A percentile compares a stretch with the other conserved stretches of the same genome.
Conservation (phyloP, 2,113 vertebrate genomes). For the Hypanus sabinus region DNA sequence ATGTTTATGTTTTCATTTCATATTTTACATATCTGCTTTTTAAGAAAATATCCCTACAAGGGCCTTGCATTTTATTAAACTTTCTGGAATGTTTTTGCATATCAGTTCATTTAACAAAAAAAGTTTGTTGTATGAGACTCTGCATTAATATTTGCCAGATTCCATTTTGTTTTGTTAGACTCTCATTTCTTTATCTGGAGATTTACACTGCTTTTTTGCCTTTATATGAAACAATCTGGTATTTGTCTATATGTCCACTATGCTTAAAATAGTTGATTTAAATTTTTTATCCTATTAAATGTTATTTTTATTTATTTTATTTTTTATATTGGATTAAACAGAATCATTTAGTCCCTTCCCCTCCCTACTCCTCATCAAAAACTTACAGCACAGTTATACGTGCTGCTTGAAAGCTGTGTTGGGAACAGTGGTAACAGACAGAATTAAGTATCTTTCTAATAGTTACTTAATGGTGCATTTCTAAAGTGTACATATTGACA, state of each 20-base stretch:
- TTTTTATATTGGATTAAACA: background rate
- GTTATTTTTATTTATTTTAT: background rate
- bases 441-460: background rate
- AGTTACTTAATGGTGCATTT: background rate
- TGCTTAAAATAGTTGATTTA: background rate
- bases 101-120: background rate
- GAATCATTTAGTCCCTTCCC: background rate
- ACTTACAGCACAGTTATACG: no score
- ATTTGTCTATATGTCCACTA: background rate
- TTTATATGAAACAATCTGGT: background rate
- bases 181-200: background rate
- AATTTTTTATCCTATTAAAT: background rate
- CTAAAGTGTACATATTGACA: background rate
- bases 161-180: background rate
- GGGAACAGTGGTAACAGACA: background rate
- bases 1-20: no score
- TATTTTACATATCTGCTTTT: no score
- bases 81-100: background rate
- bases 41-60: background rate
- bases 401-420: background rate
- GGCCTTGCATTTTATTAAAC: background rate
- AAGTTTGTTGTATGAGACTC: background rate
- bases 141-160: conserved; percentile 12
- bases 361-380: background rate
- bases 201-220: background rate